phyloP scores from a whole-genome alignment of 2,888 invertebrate species.

The Clistopyga incitator region DNA sequence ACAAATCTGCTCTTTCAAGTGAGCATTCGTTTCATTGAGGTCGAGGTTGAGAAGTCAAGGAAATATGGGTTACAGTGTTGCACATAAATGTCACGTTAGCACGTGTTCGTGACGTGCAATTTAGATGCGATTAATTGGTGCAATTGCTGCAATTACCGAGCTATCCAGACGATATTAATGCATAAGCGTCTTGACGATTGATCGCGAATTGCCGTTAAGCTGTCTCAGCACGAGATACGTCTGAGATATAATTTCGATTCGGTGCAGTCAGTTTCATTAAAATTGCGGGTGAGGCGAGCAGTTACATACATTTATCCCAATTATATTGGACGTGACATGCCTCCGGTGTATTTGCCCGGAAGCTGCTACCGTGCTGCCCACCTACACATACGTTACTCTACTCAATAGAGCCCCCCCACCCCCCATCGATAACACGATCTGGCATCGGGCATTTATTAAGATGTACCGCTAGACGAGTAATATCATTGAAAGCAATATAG shows the following conservation, averaged over 20 bases:
- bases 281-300: not conserved
- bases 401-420: not conserved
- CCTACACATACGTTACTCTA: constrained; percentile 10
- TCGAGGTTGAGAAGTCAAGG: constrained; percentile 45
- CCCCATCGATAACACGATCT: constrained; percentile 18
- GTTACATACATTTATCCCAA: constrained; percentile 15
- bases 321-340: constrained; percentile 6
- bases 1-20: constrained; percentile 31
- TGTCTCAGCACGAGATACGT: not conserved
- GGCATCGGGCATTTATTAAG: not conserved
- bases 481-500: not conserved
- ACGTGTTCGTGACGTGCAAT: not conserved
- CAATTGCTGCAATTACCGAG: constrained; percentile 56
- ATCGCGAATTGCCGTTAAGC: constrained; percentile 9
- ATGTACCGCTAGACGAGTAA: not conserved
- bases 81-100: not conserved
- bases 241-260: constrained; percentile 11
- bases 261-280: constrained; percentile 1
- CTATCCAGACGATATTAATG: constrained; percentile 9
- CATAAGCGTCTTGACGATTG: constrained; percentile 26
- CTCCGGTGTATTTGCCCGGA: constrained; percentile 14
- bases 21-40: constrained; percentile 14
- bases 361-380: constrained; percentile 30
- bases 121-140: constrained; percentile 17
- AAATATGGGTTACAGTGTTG: constrained; percentile 12